Evolutionary conservation across 2,113 vertebrate genomes (phyloP).

Genomic region (Egretta garzetta): DNA sequence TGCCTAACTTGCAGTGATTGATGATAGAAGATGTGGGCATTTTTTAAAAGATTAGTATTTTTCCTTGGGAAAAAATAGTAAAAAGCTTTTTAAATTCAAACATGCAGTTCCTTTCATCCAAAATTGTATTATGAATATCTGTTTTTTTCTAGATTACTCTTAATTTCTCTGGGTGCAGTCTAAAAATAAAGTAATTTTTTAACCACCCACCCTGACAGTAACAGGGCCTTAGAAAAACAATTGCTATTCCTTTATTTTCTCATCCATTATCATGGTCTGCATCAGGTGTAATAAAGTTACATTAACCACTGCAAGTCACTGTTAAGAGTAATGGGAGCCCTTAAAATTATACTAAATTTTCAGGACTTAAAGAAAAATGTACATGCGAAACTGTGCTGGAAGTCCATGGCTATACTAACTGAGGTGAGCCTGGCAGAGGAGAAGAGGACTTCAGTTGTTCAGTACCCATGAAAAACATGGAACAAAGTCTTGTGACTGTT

Average conservation of each 20-base stretch:
- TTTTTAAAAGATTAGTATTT: neutral
- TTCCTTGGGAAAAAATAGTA: neutral
- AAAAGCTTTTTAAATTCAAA: neutral
- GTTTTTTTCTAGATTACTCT: neutral
- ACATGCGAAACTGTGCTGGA: neutral
- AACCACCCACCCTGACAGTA: neutral
- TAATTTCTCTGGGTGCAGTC: neutral
- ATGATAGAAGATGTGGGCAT: neutral
- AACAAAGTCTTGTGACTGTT: neutral
- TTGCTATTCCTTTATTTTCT: neutral
- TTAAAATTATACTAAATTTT: neutral
- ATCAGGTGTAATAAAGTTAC: neutral
- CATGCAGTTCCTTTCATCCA: neutral
- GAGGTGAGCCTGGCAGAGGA: neutral
- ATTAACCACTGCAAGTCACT: too few relatives aligned
- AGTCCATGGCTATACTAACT: neutral
- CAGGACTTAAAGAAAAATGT: neutral
- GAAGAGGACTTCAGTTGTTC: neutral
- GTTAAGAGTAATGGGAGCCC: neutral
- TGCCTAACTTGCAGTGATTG: neutral
- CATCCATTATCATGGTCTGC: neutral
- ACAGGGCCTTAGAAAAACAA: neutral
- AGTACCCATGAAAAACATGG: neutral
- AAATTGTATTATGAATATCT: neutral
- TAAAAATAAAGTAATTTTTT: neutral